Base-by-base conservation (phyloP, 2,113 vertebrate genomes). In the Regulus satrapa region DNA sequence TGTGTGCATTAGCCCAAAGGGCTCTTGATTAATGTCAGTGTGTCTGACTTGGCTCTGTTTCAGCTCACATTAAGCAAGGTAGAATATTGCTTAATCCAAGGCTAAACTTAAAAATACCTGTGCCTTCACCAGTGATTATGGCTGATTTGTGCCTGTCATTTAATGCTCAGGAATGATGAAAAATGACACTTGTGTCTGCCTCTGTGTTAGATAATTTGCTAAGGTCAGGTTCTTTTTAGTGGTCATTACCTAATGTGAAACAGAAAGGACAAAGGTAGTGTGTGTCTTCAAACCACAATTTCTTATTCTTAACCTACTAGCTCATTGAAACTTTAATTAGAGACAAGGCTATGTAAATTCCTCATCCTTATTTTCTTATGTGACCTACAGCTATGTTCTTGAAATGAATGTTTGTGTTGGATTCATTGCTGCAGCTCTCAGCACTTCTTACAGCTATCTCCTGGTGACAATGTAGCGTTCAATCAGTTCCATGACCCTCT, bases 381-480 rank as follows among this genome's bases (percentile, higher is more conserved):
- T 91, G 77, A 94, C 89, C 81, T 93, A 79, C 56, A 87, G 38
- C 52, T 63, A 40, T 32, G 66, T 56, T 91, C 87, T 87, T 87
- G 77, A 89, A 96, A 95, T 75, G 15, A 62, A 68, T 82, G 46
- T 72, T 89, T 95, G 32, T 49, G 36, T 67, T 83, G 74, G 67
- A 76, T 74, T 84, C 73, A 71, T 43, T 81, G 87, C 69, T 93
- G 87, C 92, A 75, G 43, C 80, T 46, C 87, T 97, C 87, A 91
- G 94, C 89, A 93, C 28, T 95, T 94, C 87, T 96, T 23, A 75
- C 26, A 23, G 31, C 31, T 72, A 4, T 78, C 34, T 87, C 28
- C 40, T 61, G 48, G 66, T 89, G 81, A 75, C 61, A 87, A 29
- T 5, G 25, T 40, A 23, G 40, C 52, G n/a, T 71, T 94, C 61